These are phyloP conservation scores for Luscinia luscinia DNA, from an alignment of 2,797 vertebrate genomes.

Conservation along the genomic window DNA sequence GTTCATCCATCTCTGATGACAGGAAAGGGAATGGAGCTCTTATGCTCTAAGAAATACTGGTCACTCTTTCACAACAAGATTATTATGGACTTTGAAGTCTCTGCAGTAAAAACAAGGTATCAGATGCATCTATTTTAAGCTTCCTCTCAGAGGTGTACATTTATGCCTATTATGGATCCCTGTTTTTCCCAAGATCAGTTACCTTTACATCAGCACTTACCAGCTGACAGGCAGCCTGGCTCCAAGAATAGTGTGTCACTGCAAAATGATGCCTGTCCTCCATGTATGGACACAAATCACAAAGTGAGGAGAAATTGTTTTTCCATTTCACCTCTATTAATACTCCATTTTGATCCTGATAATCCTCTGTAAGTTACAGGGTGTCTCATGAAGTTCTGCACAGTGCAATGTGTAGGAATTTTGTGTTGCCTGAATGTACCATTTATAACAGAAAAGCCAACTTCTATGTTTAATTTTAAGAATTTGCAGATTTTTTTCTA, in stretches of 20 bases:
- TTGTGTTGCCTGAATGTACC: not conserved
- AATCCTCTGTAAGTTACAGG: slow-evolving; percentile 32
- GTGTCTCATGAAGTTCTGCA: not conserved
- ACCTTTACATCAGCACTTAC: slow-evolving; percentile 67
- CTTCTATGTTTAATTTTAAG: not conserved
- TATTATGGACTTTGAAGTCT: not conserved
- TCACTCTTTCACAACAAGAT: not conserved
- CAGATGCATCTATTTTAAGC: slow-evolving; percentile 61
- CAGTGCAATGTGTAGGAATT: not conserved
- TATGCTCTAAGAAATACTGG: not conserved
- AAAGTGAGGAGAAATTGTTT: slow-evolving; percentile 56
- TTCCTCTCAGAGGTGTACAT: slow-evolving; percentile 12
- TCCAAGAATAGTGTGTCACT: slow-evolving; percentile 61
- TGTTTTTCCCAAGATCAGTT: slow-evolving; percentile 65
- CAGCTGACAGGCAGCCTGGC: slow-evolving; percentile 60
- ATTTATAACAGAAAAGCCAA: not conserved
- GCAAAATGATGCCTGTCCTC: slow-evolving; percentile 50
- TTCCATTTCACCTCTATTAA: slow-evolving; percentile 68
- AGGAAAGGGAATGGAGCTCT: not conserved
- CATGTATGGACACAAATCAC: slow-evolving; percentile 44
- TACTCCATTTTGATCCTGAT: slow-evolving; percentile 49
- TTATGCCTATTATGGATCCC: slow-evolving; percentile 24
- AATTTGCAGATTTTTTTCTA: not conserved
- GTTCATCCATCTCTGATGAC: not conserved
- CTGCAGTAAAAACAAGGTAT: slow-evolving; percentile 34